Base-by-base conservation (phyloP, 2,888 invertebrate genomes). In the Ecliptopera silaceata region DNA sequence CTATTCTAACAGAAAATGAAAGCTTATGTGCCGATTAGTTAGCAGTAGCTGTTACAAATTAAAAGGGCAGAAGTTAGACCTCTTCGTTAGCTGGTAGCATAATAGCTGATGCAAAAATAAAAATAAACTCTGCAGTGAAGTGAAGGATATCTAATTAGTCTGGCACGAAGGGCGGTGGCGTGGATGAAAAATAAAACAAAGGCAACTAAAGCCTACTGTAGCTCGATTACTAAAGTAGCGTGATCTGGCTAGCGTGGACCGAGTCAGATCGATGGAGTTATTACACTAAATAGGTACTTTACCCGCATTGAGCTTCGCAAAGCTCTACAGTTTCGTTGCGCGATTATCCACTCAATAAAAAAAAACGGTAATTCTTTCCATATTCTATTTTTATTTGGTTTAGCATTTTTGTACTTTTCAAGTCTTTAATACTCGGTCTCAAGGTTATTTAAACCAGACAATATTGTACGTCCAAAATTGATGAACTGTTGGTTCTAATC, bases 111-210 rank as follows among this genome's bases (percentile, higher is more conserved):
- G 36, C 44, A 60, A 59, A 67, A 58, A 66, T 68, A 65, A 67
- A 64, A 65, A 42, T 47, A 32, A 53, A 39, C 53, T 68, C 26
- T 26, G 26, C 26, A 69, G 70, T 70, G 67, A 70, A 72, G 62
- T 71, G 56, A 48, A 63, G 63, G 62, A 61, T 66, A 68, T 65
- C 63, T 70, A 65, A 71, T 73, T 70, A 70, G 63, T 59, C 56
- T 50, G 59, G 59, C 62, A 56, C 55, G 61, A 54, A 47, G 54
- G 49, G 61, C 56, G 59, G 46, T 45, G 42, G 39, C 15, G 57
- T 44, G 56, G 43, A 55, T 64, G 59, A 63, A 62, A 66, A 67
- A 64, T 57, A 69, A 64, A 56, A 60, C 46, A 41, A 36, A 52
- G 15, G 12, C 15, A 10, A 38, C 31, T 45, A 38, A 8, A 44